A percentile compares a stretch with the other conserved stretches of the same genome.
Evolutionary conservation across 2,888 invertebrate genomes (phyloP).

Genomic region (Torymus tubicola): DNA sequence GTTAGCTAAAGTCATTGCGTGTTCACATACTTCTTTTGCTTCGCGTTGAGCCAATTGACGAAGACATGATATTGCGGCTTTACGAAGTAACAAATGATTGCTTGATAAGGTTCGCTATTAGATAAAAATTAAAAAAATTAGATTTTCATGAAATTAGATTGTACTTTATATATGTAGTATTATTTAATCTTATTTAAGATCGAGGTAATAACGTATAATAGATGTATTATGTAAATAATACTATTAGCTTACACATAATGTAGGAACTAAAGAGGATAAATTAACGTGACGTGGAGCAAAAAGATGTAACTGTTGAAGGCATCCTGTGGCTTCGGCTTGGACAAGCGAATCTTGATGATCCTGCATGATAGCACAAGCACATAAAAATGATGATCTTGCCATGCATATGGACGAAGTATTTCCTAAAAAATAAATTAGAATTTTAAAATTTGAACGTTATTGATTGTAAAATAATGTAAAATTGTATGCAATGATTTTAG

Average conservation of each 20-base stretch:
- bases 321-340: conserved; percentile 96
- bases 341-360: conserved; percentile 93
- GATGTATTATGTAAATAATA: too few species aligned
- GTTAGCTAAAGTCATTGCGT: conserved; percentile 86
- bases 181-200: too few species aligned
- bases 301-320: conserved; percentile 97
- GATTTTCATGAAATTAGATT: neutral
- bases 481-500: neutral
- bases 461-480: conserved; percentile 21
- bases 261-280: conserved; percentile 93
- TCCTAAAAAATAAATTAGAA: conserved; percentile 75
- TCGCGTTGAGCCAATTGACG: conserved; percentile 97
- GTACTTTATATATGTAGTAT: too few species aligned
- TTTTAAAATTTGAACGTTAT: neutral
- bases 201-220: too few species aligned
- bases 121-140: conserved; percentile 14
- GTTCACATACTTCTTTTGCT: conserved; percentile 96
- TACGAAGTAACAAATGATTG: conserved; percentile 91
- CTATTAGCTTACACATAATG: conserved; percentile 87
- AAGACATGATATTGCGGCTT: conserved; percentile 96
- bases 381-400: conserved; percentile 90
- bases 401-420: conserved; percentile 85
- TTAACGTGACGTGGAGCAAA: conserved; percentile 97
- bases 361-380: conserved; percentile 95
- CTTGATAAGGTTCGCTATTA: conserved; percentile 88